Evolutionary conservation across 2,113 vertebrate genomes (phyloP), one percentile per base, ranked within the genome.

Genomic region (Silurus meridionalis): DNA sequence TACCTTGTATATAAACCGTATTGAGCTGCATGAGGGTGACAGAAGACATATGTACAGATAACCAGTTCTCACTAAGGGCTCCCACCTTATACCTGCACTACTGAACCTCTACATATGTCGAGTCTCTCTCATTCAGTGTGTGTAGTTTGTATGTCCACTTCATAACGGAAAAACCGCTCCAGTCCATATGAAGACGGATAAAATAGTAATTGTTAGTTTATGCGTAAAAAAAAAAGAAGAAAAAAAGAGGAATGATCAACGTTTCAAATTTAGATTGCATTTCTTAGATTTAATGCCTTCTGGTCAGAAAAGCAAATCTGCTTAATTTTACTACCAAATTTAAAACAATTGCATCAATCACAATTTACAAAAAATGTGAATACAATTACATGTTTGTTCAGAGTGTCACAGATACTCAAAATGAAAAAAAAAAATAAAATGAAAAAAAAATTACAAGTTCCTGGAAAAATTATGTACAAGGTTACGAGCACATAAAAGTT

Each of bases 351-450:
- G 77, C 57, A 77, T 23, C 58, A 66, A n/a, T 87, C 28, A 83
- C 17, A 93, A 93, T 93, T 94, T 91, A 90, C 83, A 93, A 95
- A 95, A 95, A 94, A 94, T 95, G 93, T 94, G 91, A 94, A 93
- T 93, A 93, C 94, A 93, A 90, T 94, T 93, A 94, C 92, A 94
- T 93, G 93, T 94, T 93, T 93, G 91, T 89, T 93, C 93, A 92
- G 89, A 93, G 89, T 86, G 88, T 93, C 93, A 93, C 94, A 92
- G 87, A 94, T 93, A 93, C 94, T 94, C 92, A 94, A 92, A 80
- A 94, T 87, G 10, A 92, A 93, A 89, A 91, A 92, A 93, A 91
- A 89, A 92, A 92, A 92, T 92, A 88, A 92, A 74, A 57, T 50
- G 52, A 92, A 88, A 92, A 74, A 57, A 61, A 57, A 28, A 57